Percentiles rank a stretch among this genome's conserved stretches.
Evolutionary conservation across 2,113 vertebrate genomes (phyloP).

Genomic region (Tetrax tetrax): DNA sequence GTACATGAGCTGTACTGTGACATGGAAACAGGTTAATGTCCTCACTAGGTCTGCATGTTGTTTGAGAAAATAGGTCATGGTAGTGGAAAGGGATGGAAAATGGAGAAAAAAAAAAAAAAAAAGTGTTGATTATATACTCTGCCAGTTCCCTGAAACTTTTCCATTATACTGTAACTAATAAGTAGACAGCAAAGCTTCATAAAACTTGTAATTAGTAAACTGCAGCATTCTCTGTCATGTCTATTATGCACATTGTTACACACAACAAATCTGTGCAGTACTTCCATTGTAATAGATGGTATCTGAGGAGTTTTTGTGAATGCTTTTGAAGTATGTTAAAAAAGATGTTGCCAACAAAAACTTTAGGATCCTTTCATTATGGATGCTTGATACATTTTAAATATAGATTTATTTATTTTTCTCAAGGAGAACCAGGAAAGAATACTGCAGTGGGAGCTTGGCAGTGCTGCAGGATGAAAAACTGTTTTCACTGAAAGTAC

Average conservation of each 20-base stretch:
- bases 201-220: neutral
- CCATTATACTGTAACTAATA: neutral
- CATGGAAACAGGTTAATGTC: constrained; percentile 27
- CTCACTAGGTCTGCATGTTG: neutral
- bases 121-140: neutral
- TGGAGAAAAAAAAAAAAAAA: neutral
- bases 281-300: neutral
- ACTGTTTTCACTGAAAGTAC: neutral
- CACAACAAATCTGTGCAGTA: neutral
- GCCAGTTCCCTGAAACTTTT: neutral
- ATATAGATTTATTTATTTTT: neutral
- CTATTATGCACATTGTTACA: neutral
- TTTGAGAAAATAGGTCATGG: constrained; percentile 10
- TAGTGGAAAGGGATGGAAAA: neutral
- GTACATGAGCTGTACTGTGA: neutral
- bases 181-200: neutral
- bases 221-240: neutral
- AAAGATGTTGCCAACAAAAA: neutral
- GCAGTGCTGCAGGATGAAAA: neutral
- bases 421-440: neutral
- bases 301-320: neutral
- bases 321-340: neutral
- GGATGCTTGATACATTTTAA: neutral
- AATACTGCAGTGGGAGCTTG: neutral
- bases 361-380: neutral